phyloP scores from a whole-genome alignment of 2,113 vertebrate species.

The Crotalus tigris region DNA sequence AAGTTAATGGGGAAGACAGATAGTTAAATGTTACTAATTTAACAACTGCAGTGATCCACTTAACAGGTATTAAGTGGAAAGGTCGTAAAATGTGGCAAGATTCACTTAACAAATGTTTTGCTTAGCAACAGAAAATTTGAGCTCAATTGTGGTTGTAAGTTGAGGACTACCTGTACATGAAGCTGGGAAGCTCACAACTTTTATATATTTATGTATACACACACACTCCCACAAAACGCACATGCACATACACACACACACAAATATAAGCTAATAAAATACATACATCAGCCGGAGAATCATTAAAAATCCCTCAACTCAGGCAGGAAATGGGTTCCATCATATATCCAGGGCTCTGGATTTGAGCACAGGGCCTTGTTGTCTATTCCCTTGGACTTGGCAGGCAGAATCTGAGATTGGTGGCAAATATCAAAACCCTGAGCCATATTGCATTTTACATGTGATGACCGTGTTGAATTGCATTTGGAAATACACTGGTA shows the following conservation, averaged over 20 bases:
- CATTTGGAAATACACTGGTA: neutral
- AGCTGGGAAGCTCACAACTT: neutral
- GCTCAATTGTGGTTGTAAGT: neutral
- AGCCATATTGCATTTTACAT: neutral
- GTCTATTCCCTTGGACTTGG: neutral
- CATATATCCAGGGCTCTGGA: neutral
- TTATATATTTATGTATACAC: neutral
- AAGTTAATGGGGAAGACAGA: neutral
- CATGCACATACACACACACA: neutral
- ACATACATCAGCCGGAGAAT: neutral
- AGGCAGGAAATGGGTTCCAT: neutral
- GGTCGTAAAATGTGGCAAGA: neutral
- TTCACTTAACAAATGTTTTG: neutral
- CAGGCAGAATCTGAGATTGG: neutral
- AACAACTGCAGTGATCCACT: neutral
- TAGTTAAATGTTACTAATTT: neutral
- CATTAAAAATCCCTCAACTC: neutral
- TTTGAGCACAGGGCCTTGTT: neutral
- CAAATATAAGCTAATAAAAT: neutral
- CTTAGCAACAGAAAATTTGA: neutral
- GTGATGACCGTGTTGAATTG: neutral
- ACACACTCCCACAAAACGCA: neutral
- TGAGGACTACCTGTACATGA: neutral
- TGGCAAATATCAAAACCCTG: neutral
- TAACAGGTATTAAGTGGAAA: neutral